Evolutionary conservation across 2,888 invertebrate genomes (phyloP).

Genomic region (Chloroclysta siterata): DNA sequence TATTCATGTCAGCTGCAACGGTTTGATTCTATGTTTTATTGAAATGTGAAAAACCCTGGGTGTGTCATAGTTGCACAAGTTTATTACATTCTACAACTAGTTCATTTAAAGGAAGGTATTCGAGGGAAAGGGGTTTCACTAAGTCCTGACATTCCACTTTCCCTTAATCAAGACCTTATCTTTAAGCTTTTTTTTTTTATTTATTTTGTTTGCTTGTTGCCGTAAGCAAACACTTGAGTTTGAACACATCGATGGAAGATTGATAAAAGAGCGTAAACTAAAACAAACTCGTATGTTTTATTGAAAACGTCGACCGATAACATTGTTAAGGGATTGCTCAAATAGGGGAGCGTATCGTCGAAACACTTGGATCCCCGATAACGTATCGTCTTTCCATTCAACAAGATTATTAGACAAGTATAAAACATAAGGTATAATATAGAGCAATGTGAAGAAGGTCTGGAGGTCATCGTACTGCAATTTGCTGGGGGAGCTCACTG

Average conservation of each 20-base stretch:
- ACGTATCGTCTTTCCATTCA: slow-evolving; percentile 44
- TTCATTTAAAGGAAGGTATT: slow-evolving; percentile 27
- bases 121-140: slow-evolving; percentile 27
- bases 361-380: slow-evolving; percentile 47
- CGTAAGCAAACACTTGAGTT: slow-evolving; percentile 13
- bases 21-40: slow-evolving; percentile 38
- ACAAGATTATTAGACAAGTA: slow-evolving; percentile 29
- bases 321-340: slow-evolving; percentile 45
- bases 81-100: slow-evolving; percentile 30
- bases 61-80: slow-evolving; percentile 25
- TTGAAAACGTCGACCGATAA: slow-evolving; percentile 48
- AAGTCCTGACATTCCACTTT: slow-evolving; percentile 29
- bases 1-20: slow-evolving; percentile 39
- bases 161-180: slow-evolving; percentile 20
- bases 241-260: slow-evolving; percentile 12
- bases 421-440: slow-evolving; percentile 33
- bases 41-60: slow-evolving; percentile 30
- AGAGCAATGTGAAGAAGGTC: slow-evolving; percentile 22
- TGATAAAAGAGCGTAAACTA: slow-evolving; percentile 8
- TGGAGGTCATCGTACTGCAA: slow-evolving; percentile 65
- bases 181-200: background rate
- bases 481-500: slow-evolving; percentile 56
- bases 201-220: background rate
- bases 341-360: slow-evolving; percentile 41
- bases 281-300: slow-evolving; percentile 32